Evolutionary conservation across 2,113 vertebrate genomes (phyloP), one percentile per base, ranked within the genome.

Genomic region (Brachionichthys hirsutus): DNA sequence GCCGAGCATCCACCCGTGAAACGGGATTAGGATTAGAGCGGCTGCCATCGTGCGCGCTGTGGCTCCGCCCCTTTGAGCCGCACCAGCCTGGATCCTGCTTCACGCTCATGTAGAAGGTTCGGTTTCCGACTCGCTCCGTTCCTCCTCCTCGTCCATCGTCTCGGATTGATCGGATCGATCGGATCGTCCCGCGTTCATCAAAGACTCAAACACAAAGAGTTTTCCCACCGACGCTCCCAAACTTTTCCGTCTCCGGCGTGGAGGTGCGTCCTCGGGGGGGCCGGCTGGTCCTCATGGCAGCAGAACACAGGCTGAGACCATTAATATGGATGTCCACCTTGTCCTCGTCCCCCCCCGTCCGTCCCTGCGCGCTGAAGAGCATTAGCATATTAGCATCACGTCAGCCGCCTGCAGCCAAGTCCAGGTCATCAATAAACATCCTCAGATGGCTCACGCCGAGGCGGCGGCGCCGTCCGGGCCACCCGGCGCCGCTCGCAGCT

Each of bases 391-490:
- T 81, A 83, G 40, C 82, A 69, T 51, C 79, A 70, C 75, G 75
- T 75, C 78, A 60, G 73, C 76, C 60, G 52, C 42, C 59, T 52
- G 53, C 19, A 45, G 69, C 69, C 67, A 73, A 54, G 77, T 78
- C 79, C 79, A 60, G 69, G 75, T 88, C 87, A 89, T 91, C 85
- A 89, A 92, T 92, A 92, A 89, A 91, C 90, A 92, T 92, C 73
- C 79, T 91, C 89, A 91, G 87, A 89, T 90, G 89, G 78, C 77
- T 59, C 62, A 16, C 80, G 69, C 81, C 74, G 72, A 79, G 48
- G 35, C 15, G 3, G 54, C 20, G 13, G 18, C 20, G 2, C 4
- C 17, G 57, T 38, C 40, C 12, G 41, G 73, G 61, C 24, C 3
- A 30, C 24, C 24, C 48, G 72, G 36, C 15, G 12, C 34, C 1